phyloP scores from a whole-genome alignment of 2,888 invertebrate genomes.

The Pandemis heparana region DNA sequence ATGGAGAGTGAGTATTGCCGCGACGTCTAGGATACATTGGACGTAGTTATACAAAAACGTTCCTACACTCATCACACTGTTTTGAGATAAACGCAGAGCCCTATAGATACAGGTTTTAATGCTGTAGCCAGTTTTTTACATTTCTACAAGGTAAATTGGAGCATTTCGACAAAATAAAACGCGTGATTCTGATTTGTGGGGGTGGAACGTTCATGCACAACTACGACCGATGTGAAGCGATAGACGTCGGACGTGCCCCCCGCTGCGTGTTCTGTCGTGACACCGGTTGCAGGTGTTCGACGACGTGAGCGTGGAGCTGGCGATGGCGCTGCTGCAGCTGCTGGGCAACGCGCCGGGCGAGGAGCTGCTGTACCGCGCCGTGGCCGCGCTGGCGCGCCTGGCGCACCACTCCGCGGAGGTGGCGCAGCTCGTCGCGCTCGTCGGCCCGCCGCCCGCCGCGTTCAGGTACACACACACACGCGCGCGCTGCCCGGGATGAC shows the following conservation, averaged over 20 bases:
- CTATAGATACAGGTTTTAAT: no score
- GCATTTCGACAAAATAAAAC: no score
- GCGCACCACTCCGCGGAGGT: constrained; percentile 93
- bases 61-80: no score
- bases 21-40: no score
- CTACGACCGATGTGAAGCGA: no score
- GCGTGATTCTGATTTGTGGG: no score
- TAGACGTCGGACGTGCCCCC: not conserved
- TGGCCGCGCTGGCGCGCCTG: constrained; percentile 91
- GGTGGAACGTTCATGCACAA: no score
- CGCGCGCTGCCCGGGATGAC: not conserved
- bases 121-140: no score
- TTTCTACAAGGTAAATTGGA: no score
- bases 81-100: no score
- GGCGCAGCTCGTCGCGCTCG: constrained; percentile 95
- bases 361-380: constrained; percentile 91
- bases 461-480: constrained; percentile 83
- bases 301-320: constrained; percentile 95
- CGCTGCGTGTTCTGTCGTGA: constrained; percentile 20
- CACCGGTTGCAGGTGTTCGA: constrained; percentile 91
- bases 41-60: no score
- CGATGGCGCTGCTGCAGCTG: constrained; percentile 96
- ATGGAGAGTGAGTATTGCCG: no score
- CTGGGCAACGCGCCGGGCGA: constrained; percentile 92
- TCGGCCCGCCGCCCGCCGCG: constrained; percentile 94